Evolutionary conservation across 2,888 invertebrate genomes (phyloP).

Genomic region (Meliscaeva auricollis): DNA sequence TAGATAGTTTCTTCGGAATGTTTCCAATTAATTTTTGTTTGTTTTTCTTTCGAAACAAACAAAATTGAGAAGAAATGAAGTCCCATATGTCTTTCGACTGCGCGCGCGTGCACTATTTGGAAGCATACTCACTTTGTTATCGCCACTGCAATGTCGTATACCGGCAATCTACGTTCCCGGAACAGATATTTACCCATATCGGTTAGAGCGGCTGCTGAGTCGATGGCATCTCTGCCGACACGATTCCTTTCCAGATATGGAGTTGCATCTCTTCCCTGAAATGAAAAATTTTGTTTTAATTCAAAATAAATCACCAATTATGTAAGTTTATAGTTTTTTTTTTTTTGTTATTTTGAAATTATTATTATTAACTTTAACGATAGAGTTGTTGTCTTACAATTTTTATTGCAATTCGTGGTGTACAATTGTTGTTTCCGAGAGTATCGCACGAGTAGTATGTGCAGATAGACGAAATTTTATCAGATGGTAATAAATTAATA

Average conservation of each 20-base stretch:
- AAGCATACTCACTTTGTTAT: slow-evolving; percentile 94
- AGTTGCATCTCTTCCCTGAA: slow-evolving; percentile 96
- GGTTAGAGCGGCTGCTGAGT: slow-evolving; percentile 96
- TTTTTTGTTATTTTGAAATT: neutral
- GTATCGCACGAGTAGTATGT: slow-evolving; percentile 1
- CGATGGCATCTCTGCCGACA: slow-evolving; percentile 96
- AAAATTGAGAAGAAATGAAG: slow-evolving; percentile 15
- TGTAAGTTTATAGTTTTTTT: neutral
- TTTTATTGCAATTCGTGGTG: slow-evolving; percentile 23
- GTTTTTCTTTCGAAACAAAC: neutral
- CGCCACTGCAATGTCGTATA: slow-evolving; percentile 97
- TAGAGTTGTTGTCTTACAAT: slow-evolving; percentile 33
- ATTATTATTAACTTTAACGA: neutral
- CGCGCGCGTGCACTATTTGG: slow-evolving; percentile 25
- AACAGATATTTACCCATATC: slow-evolving; percentile 99
- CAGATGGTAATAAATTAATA: slow-evolving; percentile 49
- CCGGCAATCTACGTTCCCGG: slow-evolving; percentile 95
- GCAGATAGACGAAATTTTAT: slow-evolving; percentile 5
- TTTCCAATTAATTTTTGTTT: slow-evolving; percentile 42
- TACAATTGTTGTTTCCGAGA: neutral
- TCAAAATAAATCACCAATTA: slow-evolving; percentile 52
- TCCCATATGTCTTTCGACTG: slow-evolving; percentile 36
- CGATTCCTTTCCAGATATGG: slow-evolving; percentile 97
- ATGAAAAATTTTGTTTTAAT: slow-evolving; percentile 55
- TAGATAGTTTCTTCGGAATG: slow-evolving; percentile 47